Evolutionary conservation across 2,797 vertebrate species (phyloP).

Genomic region (Kryptolebias ocellatus): DNA sequence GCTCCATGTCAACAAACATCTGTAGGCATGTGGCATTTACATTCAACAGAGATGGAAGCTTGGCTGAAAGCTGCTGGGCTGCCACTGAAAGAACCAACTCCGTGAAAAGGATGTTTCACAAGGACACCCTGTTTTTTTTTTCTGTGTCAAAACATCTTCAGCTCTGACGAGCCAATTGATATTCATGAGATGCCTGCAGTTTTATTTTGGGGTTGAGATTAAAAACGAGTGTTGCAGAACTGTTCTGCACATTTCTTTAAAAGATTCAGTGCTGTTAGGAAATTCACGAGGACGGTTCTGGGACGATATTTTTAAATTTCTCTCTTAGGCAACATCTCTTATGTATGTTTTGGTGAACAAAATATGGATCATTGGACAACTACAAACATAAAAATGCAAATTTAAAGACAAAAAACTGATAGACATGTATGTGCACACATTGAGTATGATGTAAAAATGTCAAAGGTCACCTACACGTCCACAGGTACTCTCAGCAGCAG

Average conservation of each 20-base stretch:
- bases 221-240: constrained; percentile 37
- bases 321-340: not conserved
- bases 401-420: too few species aligned
- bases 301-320: not conserved
- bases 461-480: constrained; percentile 70
- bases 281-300: constrained; percentile 14
- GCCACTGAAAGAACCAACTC: constrained; percentile 52
- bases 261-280: constrained; percentile 1
- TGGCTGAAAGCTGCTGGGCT: constrained; percentile 47
- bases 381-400: not conserved
- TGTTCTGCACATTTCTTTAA: constrained; percentile 25
- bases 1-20: constrained; percentile 71
- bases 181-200: constrained; percentile 61
- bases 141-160: constrained; percentile 54
- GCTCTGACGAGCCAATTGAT: constrained; percentile 52
- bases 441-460: not conserved
- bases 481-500: constrained; percentile 79
- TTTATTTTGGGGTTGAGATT: constrained; percentile 30
- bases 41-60: constrained; percentile 52
- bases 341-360: constrained; percentile 1
- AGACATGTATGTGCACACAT: not conserved
- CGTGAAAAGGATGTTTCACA: constrained; percentile 59
- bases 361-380: constrained; percentile 1
- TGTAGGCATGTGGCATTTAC: constrained; percentile 54
- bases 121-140: constrained; percentile 41